Evolutionary conservation across 2,113 vertebrate species (phyloP), one percentile per base, ranked within the genome.

Genomic region (Pseudopipra pipra): DNA sequence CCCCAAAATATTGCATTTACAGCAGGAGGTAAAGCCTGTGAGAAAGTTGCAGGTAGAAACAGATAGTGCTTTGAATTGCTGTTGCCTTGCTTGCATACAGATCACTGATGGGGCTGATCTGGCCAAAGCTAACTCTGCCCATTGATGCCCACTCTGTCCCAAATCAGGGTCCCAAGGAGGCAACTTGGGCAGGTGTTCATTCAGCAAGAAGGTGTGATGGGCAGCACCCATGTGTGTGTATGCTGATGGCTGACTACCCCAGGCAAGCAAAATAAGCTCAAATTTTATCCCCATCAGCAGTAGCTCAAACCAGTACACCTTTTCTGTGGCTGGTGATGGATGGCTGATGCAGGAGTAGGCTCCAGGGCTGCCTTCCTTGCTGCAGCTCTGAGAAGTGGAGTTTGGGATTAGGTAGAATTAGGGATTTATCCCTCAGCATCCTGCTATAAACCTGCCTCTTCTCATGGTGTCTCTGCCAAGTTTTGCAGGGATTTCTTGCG

Each of bases 141-240:
- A 5, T 39, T 0, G 0, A 6, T 35, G 17, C 37, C 23, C 19
- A 28, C 21, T 14, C 46, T 3, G 0, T 55, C 49, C 56, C 51
- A 66, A 8, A 47, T 5, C 25, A 25, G 35, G 4, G 11, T 65
- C 31, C 63, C n/a, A 15, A 8, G 33, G 54, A 11, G 20, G 5
- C 12, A 12, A 19, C 33, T 20, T 25, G 71, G 37, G 37, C 28
- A 75, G 79, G 8, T 15, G 11, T 19, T 46, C 28, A 39, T 37
- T 80, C 41, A 65, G 76, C 35, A 55, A 54, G 8, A 18, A 59
- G 54, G 13, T 56, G 54, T 19, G 68, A 56, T 33, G 41, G 16
- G 21, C 59, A 86, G 28, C 27, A 30, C 27, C 8, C 46, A 5
- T 37, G 11, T 39, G 30, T 12, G 0, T 5, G 2, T 17, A 9